phyloP scores from a whole-genome alignment of 2,113 vertebrate genomes.

The Callipepla californica region DNA sequence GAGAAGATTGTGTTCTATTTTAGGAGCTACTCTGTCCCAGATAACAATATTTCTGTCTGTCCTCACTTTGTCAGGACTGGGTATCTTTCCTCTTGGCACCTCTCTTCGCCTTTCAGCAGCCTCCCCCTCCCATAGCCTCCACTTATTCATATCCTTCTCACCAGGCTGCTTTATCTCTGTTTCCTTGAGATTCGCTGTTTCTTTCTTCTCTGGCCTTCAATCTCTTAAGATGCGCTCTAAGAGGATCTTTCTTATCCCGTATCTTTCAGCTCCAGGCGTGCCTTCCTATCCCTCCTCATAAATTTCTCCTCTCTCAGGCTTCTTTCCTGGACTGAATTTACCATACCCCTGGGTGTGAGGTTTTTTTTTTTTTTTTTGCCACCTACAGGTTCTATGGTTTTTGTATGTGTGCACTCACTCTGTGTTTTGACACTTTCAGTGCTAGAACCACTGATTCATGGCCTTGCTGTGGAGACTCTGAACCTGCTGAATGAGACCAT shows the following conservation, averaged over 20 bases:
- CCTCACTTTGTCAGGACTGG: conserved; percentile 35
- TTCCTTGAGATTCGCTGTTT: conserved; percentile 24
- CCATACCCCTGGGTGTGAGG: fast-evolving
- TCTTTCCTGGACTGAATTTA: not conserved
- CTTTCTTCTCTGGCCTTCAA: conserved; percentile 29
- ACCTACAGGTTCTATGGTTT: not conserved
- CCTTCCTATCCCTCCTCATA: not conserved
- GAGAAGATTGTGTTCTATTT: conserved; percentile 48
- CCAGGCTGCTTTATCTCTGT: conserved; percentile 49
- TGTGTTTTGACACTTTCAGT: not conserved
- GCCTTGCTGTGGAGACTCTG: not conserved
- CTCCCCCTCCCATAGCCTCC: conserved; percentile 2
- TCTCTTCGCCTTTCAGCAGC: conserved; percentile 30
- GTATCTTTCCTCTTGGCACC: conserved; percentile 21
- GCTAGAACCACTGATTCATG: not conserved
- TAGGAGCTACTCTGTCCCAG: conserved; percentile 49
- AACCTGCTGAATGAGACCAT: not conserved
- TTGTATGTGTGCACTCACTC: not conserved
- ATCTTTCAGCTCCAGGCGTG: conserved; percentile 35
- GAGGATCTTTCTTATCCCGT: not conserved
- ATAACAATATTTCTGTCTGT: conserved; percentile 46
- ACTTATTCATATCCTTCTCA: conserved; percentile 25
- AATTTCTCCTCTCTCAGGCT: not conserved
- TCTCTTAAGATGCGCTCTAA: conserved; percentile 36
- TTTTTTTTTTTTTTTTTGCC: not conserved